Percentiles rank a stretch among this genome's conserved stretches.
These are phyloP conservation scores for Barbus barbus DNA, from an alignment of 2,113 vertebrate genomes.

Conservation along the genomic window DNA sequence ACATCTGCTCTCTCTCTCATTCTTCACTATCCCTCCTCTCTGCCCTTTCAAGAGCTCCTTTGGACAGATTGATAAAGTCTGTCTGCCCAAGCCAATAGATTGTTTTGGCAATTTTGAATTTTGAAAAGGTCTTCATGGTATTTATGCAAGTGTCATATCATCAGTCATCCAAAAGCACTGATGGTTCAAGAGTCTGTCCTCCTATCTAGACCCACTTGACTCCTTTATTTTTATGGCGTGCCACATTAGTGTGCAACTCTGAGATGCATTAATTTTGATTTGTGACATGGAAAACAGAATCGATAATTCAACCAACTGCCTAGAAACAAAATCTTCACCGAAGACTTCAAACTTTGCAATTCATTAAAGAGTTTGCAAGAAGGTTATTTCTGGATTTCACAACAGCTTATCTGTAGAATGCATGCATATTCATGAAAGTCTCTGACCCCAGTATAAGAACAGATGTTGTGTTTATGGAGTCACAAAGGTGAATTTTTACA, in stretches of 20 bases:
- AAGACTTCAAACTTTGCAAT: neutral
- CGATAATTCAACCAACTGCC: neutral
- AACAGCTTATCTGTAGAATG: neutral
- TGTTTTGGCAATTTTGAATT: conserved; percentile 65
- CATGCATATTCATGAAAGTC: neutral
- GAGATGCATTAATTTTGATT: conserved; percentile 24
- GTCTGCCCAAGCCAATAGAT: conserved; percentile 60
- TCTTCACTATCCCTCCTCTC: conserved; percentile 41
- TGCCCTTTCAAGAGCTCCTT: conserved; percentile 70
- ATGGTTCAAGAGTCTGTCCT: conserved; percentile 31
- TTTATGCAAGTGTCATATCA: conserved; percentile 59
- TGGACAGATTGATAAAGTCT: conserved; percentile 64
- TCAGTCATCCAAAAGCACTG: conserved; percentile 56
- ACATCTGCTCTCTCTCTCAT: conserved; percentile 36
- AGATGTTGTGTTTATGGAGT: neutral
- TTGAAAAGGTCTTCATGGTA: conserved; percentile 75
- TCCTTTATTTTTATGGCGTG: neutral
- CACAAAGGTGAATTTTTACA: neutral
- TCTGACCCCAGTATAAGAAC: neutral
- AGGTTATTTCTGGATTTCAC: neutral
- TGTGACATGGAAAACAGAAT: conserved; percentile 9
- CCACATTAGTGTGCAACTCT: neutral
- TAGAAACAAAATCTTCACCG: neutral
- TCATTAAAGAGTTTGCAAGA: neutral
- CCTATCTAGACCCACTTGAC: conserved; percentile 20